A percentile compares a stretch with the other conserved stretches of the same genome.
Conservation (phyloP, 2,113 vertebrate species). For the Oncorhynchus nerka region DNA sequence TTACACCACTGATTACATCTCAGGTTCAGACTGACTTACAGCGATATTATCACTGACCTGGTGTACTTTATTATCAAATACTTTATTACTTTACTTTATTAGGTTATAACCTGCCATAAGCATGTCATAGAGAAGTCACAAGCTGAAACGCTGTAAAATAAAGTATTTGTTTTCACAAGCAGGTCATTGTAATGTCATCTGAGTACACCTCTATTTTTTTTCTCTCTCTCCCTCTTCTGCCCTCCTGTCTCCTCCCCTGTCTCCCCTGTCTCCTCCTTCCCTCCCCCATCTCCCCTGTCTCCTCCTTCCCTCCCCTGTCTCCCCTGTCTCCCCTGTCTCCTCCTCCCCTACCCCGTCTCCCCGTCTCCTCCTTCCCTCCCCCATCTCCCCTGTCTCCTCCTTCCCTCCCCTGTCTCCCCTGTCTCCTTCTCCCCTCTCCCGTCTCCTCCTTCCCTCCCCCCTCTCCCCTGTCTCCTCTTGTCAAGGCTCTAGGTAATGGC, state of each 20-base stretch:
- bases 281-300: too few species aligned
- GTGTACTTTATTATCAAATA: not conserved
- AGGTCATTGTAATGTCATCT: not conserved
- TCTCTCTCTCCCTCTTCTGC: not conserved
- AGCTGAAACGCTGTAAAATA: not conserved
- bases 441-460: not conserved
- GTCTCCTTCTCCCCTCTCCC: not conserved
- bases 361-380: not conserved
- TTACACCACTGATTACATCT: too few species aligned
- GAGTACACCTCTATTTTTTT: not conserved
- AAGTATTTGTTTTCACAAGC: not conserved
- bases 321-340: too few species aligned
- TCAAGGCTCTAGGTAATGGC: slow-evolving; percentile 22
- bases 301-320: too few species aligned
- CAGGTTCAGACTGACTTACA: too few species aligned
- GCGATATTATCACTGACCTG: not conserved
- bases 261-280: too few species aligned
- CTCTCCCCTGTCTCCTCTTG: not conserved
- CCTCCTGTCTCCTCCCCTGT: not conserved
- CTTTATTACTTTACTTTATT: too few species aligned
- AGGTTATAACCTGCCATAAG: not conserved
- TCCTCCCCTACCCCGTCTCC: too few species aligned
- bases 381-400: not conserved
- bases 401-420: not conserved
- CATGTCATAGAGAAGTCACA: too few species aligned